These are phyloP conservation scores for Acronicta aceris DNA, from an alignment of 2,888 invertebrate genomes.

Conservation along the genomic window DNA sequence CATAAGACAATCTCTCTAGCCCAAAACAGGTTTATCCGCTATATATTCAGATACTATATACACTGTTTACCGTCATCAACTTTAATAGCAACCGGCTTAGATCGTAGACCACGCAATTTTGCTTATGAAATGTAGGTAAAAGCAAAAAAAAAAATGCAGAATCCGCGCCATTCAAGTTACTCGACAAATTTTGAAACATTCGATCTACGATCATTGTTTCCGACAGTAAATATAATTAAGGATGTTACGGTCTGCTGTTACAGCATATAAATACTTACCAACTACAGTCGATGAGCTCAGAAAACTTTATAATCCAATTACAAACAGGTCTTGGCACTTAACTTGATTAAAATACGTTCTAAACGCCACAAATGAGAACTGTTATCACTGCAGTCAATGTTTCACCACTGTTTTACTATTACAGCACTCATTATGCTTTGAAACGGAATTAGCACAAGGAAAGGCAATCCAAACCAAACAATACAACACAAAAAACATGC, in stretches of 20 bases:
- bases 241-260: constrained; percentile 42
- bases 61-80: constrained; percentile 9
- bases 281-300: constrained; percentile 25
- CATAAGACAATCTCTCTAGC: not conserved
- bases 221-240: constrained; percentile 35
- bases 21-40: constrained; percentile 33
- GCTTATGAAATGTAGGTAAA: constrained; percentile 38
- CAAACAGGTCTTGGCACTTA: constrained; percentile 39
- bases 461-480: constrained; percentile 51
- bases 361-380: constrained; percentile 31
- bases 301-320: constrained; percentile 59
- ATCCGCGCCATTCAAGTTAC: constrained; percentile 12
- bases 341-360: constrained; percentile 25
- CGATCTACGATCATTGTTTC: constrained; percentile 5
- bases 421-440: constrained; percentile 46
- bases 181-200: constrained; percentile 10
- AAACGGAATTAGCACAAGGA: constrained; percentile 50
- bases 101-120: constrained; percentile 11
- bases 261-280: constrained; percentile 56
- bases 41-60: constrained; percentile 28
- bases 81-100: constrained; percentile 36
- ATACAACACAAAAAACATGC: constrained; percentile 49
- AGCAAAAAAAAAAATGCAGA: constrained; percentile 11
- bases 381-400: constrained; percentile 28
- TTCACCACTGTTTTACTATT: constrained; percentile 38